Evolutionary conservation across 1,140 invertebrate species (phyloP).

Genomic region (Zaprionus nigranus): DNA sequence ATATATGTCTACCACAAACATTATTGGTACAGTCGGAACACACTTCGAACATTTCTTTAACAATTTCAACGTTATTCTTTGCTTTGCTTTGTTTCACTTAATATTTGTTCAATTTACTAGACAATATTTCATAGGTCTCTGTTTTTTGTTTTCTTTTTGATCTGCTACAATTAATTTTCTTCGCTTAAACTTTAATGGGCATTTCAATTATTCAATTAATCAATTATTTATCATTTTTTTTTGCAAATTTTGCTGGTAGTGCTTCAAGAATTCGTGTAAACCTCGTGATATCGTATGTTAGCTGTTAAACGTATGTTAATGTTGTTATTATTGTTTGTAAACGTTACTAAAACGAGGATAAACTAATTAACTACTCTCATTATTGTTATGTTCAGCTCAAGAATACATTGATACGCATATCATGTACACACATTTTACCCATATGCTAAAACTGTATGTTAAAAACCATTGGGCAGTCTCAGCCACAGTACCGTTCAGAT

Average conservation of each 20-base stretch:
- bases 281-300: constrained; percentile 18
- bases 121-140: constrained; percentile 20
- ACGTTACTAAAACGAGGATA: constrained; percentile 55
- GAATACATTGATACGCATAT: constrained; percentile 55
- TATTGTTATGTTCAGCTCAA: constrained; percentile 81
- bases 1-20: constrained; percentile 36
- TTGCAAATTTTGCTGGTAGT: constrained; percentile 20
- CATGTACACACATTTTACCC: constrained; percentile 28
- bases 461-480: constrained; percentile 48
- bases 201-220: constrained; percentile 7
- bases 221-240: background rate
- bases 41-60: constrained; percentile 13
- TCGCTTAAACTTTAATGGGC: constrained; percentile 13
- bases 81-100: constrained; percentile 14
- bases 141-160: background rate
- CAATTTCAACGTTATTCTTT: constrained; percentile 1
- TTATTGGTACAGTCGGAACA: constrained; percentile 13
- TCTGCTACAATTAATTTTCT: constrained; percentile 17
- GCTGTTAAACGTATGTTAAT: constrained; percentile 26
- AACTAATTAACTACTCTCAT: constrained; percentile 74
- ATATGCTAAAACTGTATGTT: constrained; percentile 35
- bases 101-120: constrained; percentile 5
- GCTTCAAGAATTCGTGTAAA: constrained; percentile 13
- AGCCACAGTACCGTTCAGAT: constrained; percentile 33
- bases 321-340: constrained; percentile 29